Conservation (phyloP, 2,113 vertebrate species). For the Bucco capensis region DNA sequence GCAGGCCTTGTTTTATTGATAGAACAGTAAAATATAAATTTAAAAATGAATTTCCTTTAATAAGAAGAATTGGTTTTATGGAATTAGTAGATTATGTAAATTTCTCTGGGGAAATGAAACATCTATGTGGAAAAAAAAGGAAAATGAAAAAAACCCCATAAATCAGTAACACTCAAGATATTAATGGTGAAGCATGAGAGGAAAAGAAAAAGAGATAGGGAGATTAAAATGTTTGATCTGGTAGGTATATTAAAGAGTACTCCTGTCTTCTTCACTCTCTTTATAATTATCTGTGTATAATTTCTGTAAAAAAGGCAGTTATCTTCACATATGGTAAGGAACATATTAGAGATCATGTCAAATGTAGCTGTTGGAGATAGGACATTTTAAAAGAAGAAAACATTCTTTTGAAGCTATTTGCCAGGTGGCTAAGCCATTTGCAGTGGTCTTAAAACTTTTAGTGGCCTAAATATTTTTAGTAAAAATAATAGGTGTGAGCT, state of each 20-base stretch:
- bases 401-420: not conserved
- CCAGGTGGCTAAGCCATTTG: not conserved
- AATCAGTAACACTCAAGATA: not conserved
- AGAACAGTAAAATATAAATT: not conserved
- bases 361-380: not conserved
- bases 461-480: too few relatives aligned
- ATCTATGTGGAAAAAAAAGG: not conserved
- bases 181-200: not conserved
- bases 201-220: not conserved
- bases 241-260: not conserved
- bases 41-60: not conserved
- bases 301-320: not conserved
- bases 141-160: not conserved
- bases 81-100: not conserved
- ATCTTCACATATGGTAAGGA: accelerated
- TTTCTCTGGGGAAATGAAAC: not conserved
- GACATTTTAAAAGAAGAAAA: not conserved
- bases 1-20: not conserved
- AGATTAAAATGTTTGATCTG: not conserved
- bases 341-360: not conserved
- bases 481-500: not conserved
- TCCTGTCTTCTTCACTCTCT: not conserved
- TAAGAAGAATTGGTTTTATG: not conserved
- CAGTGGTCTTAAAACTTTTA: not conserved
- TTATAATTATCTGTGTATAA: not conserved